phyloP scores from a whole-genome alignment of 2,888 invertebrate species.

The Caenorhabditis afra region DNA sequence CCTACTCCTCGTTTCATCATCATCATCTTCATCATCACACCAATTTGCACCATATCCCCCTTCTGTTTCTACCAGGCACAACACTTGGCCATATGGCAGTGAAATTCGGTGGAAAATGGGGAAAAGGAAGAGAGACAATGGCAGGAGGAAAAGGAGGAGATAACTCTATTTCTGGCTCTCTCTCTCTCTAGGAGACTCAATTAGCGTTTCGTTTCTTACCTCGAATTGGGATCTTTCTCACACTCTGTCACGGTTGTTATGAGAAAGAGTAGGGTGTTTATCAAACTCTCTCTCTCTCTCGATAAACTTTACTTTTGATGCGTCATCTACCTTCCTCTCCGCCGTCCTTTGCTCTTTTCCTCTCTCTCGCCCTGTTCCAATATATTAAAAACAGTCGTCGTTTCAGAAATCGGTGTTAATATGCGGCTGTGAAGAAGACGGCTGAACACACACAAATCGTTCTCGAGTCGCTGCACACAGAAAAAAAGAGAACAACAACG shows the following conservation, averaged over 20 bases:
- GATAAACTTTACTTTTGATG: conserved; percentile 33
- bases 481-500: too few relatives aligned
- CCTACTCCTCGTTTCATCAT: conserved; percentile 18
- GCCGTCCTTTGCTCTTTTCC: not conserved
- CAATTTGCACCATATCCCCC: conserved; percentile 45
- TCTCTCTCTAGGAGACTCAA: too few relatives aligned
- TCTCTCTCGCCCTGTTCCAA: not conserved
- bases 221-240: too few relatives aligned
- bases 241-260: too few relatives aligned
- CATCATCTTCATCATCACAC: conserved; percentile 36
- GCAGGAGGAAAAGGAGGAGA: not conserved
- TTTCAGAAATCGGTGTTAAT: conserved; percentile 28
- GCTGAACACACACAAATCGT: too few relatives aligned
- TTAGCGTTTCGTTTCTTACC: too few relatives aligned
- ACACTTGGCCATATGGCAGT: conserved; percentile 55
- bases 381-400: not conserved
- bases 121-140: too few relatives aligned
- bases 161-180: not conserved
- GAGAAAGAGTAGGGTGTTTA: too few relatives aligned
- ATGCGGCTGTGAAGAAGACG: conserved; percentile 38
- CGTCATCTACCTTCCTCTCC: conserved; percentile 14
- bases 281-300: too few relatives aligned
- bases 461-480: not conserved
- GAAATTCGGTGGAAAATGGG: too few relatives aligned
- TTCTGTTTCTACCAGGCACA: too few relatives aligned